Conservation (phyloP, 1,140 invertebrate species). For the Tetragonula clypearis region DNA sequence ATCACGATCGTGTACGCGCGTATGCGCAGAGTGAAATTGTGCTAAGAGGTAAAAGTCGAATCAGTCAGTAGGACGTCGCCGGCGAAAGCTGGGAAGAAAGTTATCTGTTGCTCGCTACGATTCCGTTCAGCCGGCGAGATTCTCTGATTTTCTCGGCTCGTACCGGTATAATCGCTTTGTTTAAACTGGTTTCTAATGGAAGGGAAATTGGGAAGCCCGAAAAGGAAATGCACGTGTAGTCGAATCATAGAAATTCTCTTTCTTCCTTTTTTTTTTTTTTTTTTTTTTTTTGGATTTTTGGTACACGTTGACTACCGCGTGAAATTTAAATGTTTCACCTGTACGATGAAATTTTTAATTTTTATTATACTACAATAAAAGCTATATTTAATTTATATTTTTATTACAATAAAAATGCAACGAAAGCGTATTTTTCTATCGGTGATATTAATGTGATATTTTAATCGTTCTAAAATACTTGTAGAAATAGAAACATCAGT, state of each 20-base stretch:
- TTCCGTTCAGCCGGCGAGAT: conserved; percentile 31
- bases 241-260: not conserved
- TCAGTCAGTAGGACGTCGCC: conserved; percentile 68
- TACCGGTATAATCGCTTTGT: not conserved
- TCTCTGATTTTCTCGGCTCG: conserved; percentile 22
- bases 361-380: too few relatives aligned
- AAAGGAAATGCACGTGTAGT: not conserved
- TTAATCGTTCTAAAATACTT: too few relatives aligned
- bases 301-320: too few relatives aligned
- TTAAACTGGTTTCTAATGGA: not conserved
- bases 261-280: not conserved
- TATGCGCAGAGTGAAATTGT: conserved; percentile 65
- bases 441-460: too few relatives aligned
- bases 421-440: too few relatives aligned
- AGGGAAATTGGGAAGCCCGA: not conserved
- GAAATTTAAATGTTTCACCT: too few relatives aligned
- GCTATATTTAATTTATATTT: too few relatives aligned
- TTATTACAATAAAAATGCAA: too few relatives aligned
- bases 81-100: conserved; percentile 69
- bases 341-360: too few relatives aligned
- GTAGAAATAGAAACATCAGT: too few relatives aligned
- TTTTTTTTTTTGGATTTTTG: too few relatives aligned
- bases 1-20: not conserved
- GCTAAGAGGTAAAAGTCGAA: conserved; percentile 70
- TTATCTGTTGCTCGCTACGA: conserved; percentile 56